Evolutionary conservation across 2,113 vertebrate species (phyloP).

Genomic region (Sialia sialis): DNA sequence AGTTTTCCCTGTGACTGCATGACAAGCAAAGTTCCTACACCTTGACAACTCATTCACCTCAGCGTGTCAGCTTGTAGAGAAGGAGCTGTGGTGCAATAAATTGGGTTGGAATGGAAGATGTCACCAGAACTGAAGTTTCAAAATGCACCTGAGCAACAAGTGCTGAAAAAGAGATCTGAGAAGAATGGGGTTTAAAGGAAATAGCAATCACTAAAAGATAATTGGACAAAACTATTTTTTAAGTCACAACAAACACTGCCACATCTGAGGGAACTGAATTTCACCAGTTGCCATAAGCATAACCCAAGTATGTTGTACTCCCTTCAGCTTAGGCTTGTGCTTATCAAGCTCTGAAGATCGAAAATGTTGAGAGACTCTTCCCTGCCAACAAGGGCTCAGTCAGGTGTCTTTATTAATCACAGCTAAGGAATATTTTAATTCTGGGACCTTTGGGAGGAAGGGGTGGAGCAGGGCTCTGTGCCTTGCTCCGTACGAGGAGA

Average conservation of each 20-base stretch:
- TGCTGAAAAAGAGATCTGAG: not conserved
- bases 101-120: not conserved
- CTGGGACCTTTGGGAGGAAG: not conserved
- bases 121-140: not conserved
- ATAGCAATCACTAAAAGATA: not conserved
- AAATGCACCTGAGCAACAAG: not conserved
- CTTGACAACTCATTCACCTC: not conserved
- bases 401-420: conserved; percentile 34
- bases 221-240: not conserved
- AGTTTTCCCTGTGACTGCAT: not conserved
- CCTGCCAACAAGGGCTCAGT: not conserved
- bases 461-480: not conserved
- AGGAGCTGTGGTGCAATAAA: not conserved
- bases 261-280: not conserved
- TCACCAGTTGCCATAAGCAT: not conserved
- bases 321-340: not conserved
- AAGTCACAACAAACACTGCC: not conserved
- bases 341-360: not conserved
- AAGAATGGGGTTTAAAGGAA: not conserved
- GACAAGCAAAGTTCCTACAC: not conserved
- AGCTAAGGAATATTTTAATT: conserved; percentile 28
- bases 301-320: not conserved
- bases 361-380: not conserved
- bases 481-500: conserved; percentile 31
- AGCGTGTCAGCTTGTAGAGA: not conserved